phyloP scores from a whole-genome alignment of 2,113 vertebrate species.

The Pipa parva region DNA sequence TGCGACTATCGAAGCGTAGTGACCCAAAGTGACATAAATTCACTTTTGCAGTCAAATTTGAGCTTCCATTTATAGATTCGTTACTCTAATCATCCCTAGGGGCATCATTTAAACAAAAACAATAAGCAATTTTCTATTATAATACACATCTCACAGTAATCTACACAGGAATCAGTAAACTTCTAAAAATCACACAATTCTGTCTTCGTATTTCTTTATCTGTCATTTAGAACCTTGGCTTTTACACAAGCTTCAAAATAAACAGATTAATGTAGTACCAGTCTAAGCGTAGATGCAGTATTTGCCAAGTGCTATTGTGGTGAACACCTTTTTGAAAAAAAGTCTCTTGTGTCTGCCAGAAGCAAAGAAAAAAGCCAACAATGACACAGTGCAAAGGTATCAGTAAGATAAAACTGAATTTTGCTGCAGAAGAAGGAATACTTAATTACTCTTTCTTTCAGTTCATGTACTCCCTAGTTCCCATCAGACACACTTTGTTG shows the following conservation, averaged over 20 bases:
- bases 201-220: too few species aligned
- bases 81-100: too few species aligned
- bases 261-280: neutral
- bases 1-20: too few species aligned
- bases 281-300: neutral
- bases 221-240: too few species aligned
- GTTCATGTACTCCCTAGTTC: neutral
- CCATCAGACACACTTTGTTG: slow-evolving; percentile 22
- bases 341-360: neutral
- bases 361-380: neutral
- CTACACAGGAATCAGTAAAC: too few species aligned
- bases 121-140: too few species aligned
- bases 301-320: neutral
- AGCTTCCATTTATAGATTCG: too few species aligned
- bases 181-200: too few species aligned
- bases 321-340: neutral
- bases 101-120: too few species aligned
- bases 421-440: neutral
- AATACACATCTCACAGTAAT: too few species aligned
- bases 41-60: too few species aligned
- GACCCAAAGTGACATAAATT: too few species aligned
- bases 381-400: neutral
- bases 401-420: neutral
- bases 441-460: slow-evolving; percentile 14
- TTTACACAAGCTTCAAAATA: neutral